Base-by-base conservation (phyloP, 2,888 invertebrate species). In the Idaea dimidiata region DNA sequence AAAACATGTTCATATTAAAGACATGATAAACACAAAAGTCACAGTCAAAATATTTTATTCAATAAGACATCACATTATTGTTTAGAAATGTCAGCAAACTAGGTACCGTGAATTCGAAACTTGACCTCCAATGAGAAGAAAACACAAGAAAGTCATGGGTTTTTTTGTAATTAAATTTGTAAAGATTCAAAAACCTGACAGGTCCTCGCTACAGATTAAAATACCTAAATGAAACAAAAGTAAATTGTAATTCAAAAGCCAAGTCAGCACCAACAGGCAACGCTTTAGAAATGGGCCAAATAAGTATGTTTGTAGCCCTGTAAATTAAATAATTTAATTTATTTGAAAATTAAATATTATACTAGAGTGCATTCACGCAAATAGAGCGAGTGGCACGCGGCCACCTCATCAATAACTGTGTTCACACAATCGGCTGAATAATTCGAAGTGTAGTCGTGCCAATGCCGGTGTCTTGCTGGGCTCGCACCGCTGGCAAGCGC, bases 401-500 rank as follows among this genome's bases (percentile, higher is more conserved):
- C 71, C 65, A 67, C 66, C 66, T 57, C 66, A 68, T 65, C 67
- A 66, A 68, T 72, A 64, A 67, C 58, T 33, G 59, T 60, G 65
- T 62, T 61, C 62, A 64, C 66, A 57, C 59, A 66, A 69, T 61
- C 62, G 53, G 56, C 18, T 17, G 18, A 60, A 32, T 59, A 53
- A 59, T 63, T 33, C 54, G 32, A 32, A 24, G 59, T 43, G 57
- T 59, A 56, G 31, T 18, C 61, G 64, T 82, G 83, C 83, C 84
- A 84, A 82, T 78, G 76, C 67, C 75, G 80, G 80, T 73, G 74
- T 81, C 79, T 73, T 67, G 69, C 58, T 56, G 65, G 56, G 60
- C 63, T 61, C 64, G 67, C 72, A 78, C 61, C 64, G 67, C 72
- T 79, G 79, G 76, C 76, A 79, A 68, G 61, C 54, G 64, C 59